A percentile compares a stretch with the other conserved stretches of the same genome.
Conservation (phyloP, 2,888 invertebrate species). For the Drosophila birchii region DNA sequence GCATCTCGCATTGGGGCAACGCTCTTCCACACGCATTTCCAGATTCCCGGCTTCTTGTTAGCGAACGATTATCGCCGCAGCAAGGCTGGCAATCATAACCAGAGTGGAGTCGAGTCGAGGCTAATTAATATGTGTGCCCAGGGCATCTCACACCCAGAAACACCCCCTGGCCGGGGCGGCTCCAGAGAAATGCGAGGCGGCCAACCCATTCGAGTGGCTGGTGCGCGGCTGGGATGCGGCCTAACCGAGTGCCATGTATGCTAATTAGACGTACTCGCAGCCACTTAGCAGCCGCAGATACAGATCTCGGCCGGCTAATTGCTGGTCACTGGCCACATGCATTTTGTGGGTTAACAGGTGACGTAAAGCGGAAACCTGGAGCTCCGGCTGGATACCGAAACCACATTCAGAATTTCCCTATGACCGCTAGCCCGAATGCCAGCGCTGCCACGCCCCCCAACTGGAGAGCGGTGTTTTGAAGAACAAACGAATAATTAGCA, state of each 20-base stretch:
- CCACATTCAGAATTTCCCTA: constrained; percentile 56
- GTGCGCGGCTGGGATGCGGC: constrained; percentile 16
- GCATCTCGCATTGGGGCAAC: constrained; percentile 9
- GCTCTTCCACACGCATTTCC: constrained; percentile 30
- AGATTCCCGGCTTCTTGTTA: constrained; percentile 34
- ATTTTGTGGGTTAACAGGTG: constrained; percentile 75
- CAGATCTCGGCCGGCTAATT: constrained; percentile 66
- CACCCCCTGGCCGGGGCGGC: constrained; percentile 25
- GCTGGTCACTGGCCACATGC: constrained; percentile 68
- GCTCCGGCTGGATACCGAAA: constrained; percentile 6
- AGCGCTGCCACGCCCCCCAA: constrained; percentile 52
- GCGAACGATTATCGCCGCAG: constrained; percentile 44
- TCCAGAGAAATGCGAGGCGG: constrained; percentile 29
- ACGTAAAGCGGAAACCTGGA: constrained; percentile 41
- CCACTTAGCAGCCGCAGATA: constrained; percentile 52
- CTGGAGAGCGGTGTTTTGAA: constrained; percentile 43
- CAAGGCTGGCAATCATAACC: constrained; percentile 36
- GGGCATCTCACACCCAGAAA: constrained; percentile 42
- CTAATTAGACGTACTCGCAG: constrained; percentile 60
- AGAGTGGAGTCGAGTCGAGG: not conserved
- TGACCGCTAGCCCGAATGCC: constrained; percentile 58
- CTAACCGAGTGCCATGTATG: constrained; percentile 44
- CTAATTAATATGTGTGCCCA: constrained; percentile 47
- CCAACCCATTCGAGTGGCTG: constrained; percentile 12
- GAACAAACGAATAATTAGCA: constrained; percentile 72